Evolutionary conservation across 2,888 invertebrate species (phyloP), one percentile per base, ranked within the genome.

Genomic region (Eilema caniola): DNA sequence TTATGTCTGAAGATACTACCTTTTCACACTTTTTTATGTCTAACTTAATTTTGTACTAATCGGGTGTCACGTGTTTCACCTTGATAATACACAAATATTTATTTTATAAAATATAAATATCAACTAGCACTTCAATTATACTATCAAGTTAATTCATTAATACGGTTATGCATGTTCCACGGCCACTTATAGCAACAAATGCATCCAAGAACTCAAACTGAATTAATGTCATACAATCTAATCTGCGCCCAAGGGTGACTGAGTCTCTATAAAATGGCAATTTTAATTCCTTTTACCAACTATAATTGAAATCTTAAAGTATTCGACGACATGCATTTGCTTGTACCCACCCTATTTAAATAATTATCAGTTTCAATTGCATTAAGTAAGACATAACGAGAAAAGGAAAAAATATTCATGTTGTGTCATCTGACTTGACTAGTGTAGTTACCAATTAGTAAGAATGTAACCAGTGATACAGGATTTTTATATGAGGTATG

Each of bases 381-480:
- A 85, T 86, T 88, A 87, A 81, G 82, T 86, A 80, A 77, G 77
- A 79, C 78, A 84, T 84, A 85, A 81, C 81, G 74, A 74, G 77
- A 74, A 82, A 83, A 80, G 78, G 82, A 78, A 84, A 83, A 88
- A 85, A 80, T 53, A n/a, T 20, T 53, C 74, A 76, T 62, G 77
- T 83, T 86, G 80, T 86, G 86, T 89, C 84, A 86, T 86, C 80
- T 80, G 85, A 81, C 74, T 88, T 85, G 78, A 84, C 90, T 84
- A 84, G 89, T 74, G 77, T 12, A 33, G 47, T n/a, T 86, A 88
- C 90, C 89, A 94, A 94, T 94, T 94, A 93, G 93, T 83, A 86
- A 86, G 86, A 82, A 83, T 86, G 85, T 87, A 86, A 81, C 84
- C 83, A 87, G 87, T 86, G 87, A 87, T 85, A 86, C 86, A 79